Evolutionary conservation across 2,888 invertebrate species (phyloP).

Genomic region (Quadroppia sp.): DNA sequence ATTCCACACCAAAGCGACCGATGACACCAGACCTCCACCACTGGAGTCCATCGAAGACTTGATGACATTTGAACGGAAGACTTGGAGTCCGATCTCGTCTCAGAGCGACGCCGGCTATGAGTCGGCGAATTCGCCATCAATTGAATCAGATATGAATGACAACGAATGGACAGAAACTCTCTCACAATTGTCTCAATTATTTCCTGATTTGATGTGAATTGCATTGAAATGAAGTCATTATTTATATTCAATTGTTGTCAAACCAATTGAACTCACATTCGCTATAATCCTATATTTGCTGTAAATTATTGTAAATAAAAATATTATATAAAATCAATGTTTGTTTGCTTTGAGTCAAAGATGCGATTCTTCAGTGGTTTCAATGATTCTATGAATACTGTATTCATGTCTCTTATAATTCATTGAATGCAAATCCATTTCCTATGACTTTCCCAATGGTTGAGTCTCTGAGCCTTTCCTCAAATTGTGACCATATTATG

Average conservation of each 20-base stretch:
- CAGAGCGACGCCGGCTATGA: conserved; percentile 11
- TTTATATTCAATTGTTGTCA: neutral
- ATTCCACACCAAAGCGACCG: neutral
- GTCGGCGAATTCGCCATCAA: neutral
- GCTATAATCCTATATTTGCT: no score
- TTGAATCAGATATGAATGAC: neutral
- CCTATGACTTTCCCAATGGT: no score
- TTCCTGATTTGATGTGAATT: conserved; percentile 19
- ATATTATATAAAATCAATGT: no score
- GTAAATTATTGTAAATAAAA: no score
- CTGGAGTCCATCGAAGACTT: conserved; percentile 17
- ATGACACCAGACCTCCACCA: neutral
- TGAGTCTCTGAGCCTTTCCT: no score
- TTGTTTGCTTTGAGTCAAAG: no score
- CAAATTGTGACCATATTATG: no score
- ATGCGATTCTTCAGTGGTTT: no score
- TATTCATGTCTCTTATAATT: no score
- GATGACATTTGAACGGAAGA: neutral
- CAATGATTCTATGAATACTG: no score
- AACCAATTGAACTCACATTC: neutral
- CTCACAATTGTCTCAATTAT: conserved; percentile 7
- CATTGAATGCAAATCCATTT: no score
- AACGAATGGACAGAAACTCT: conserved; percentile 1
- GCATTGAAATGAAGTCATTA: neutral
- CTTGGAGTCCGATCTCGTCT: conserved; percentile 5